phyloP scores from a whole-genome alignment of 2,113 vertebrate species.

The Cichladusa arquata region DNA sequence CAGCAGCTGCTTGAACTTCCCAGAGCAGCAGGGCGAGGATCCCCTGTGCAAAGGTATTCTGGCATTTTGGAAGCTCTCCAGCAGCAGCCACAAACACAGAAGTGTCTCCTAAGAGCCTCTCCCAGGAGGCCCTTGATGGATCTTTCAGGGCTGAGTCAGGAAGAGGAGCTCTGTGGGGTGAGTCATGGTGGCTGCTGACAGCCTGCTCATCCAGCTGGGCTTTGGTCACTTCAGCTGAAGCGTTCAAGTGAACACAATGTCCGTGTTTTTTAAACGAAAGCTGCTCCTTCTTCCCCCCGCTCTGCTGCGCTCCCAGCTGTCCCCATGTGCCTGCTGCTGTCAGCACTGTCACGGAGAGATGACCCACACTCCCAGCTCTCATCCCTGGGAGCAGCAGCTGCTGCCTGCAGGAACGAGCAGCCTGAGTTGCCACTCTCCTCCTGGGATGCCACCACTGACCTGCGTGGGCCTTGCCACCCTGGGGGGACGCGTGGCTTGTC shows the following conservation, averaged over 20 bases:
- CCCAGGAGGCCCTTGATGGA: background rate
- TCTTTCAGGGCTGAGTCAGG: background rate
- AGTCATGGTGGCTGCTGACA: background rate
- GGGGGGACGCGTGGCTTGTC: accelerated
- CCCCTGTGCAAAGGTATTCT: background rate
- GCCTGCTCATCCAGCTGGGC: background rate
- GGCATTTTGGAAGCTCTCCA: background rate
- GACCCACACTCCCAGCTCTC: background rate
- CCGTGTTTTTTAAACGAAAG: background rate
- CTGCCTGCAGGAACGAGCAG: background rate
- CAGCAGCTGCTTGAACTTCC: background rate
- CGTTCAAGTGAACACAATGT: background rate
- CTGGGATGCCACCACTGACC: background rate
- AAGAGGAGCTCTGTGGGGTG: background rate
- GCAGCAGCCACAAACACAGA: background rate
- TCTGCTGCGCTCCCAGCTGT: background rate
- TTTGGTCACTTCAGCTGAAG: background rate
- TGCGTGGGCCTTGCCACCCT: background rate
- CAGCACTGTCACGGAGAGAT: background rate
- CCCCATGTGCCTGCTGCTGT: background rate
- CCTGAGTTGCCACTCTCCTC: background rate
- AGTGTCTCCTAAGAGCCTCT: background rate
- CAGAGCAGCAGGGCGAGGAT: background rate
- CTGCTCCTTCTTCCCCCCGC: background rate
- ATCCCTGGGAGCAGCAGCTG: background rate